Percentiles rank a stretch among this genome's conserved stretches.
Conservation (phyloP, 1,140 invertebrate genomes). For the Vanessa atalanta region DNA sequence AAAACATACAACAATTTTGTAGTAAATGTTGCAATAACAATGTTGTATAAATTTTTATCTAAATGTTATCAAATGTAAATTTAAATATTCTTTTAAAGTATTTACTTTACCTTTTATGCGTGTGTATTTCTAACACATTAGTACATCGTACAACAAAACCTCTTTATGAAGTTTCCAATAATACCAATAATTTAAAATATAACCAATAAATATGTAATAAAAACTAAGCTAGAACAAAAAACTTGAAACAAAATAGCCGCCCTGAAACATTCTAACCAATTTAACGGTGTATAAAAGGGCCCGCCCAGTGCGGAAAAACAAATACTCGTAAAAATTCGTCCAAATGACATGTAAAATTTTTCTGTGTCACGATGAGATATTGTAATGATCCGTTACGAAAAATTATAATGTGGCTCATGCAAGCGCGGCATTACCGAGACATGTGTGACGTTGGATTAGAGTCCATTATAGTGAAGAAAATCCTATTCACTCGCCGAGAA, state of each 20-base stretch:
- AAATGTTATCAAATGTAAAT: too few relatives aligned
- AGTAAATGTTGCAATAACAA: neutral
- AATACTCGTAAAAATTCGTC: slow-evolving; percentile 71
- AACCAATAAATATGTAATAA: neutral
- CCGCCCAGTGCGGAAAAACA: slow-evolving; percentile 74
- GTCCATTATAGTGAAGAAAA: slow-evolving; percentile 68
- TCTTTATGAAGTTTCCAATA: neutral
- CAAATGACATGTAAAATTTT: slow-evolving; percentile 80
- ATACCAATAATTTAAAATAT: neutral
- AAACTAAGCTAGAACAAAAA: slow-evolving; percentile 23
- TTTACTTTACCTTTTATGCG: too few relatives aligned
- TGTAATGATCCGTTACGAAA: slow-evolving; percentile 78
- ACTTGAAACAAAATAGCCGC: slow-evolving; percentile 29
- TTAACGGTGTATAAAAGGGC: slow-evolving; percentile 59
- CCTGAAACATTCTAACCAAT: slow-evolving; percentile 41
- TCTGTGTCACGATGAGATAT: slow-evolving; percentile 79
- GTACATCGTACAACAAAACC: neutral
- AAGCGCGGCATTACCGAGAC: slow-evolving; percentile 65
- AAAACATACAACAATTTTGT: neutral
- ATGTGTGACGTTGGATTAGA: slow-evolving; percentile 69
- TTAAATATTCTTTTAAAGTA: too few relatives aligned
- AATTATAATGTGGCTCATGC: slow-evolving; percentile 72
- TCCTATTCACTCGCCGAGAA: slow-evolving; percentile 66
- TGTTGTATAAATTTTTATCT: too few relatives aligned
- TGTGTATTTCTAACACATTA: too few relatives aligned